Evolutionary conservation across 1,140 invertebrate species (phyloP).

Genomic region (Drosophila chauvacae): DNA sequence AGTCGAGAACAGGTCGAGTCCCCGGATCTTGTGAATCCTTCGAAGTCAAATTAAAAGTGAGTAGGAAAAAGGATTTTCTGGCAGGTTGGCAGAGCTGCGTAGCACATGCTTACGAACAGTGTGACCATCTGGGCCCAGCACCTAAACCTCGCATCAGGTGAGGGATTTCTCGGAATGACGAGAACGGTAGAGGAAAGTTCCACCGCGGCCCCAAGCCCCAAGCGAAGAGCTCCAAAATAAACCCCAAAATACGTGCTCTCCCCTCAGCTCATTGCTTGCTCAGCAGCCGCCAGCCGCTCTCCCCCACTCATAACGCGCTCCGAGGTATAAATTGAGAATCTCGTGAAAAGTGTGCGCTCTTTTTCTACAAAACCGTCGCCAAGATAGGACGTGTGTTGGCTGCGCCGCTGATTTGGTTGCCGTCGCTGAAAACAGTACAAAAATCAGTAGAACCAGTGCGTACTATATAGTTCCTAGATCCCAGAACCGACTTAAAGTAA

Average conservation of each 20-base stretch:
- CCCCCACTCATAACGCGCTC: background rate
- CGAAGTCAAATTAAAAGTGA: slow-evolving; percentile 24
- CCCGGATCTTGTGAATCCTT: slow-evolving; percentile 9
- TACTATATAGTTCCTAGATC: slow-evolving; percentile 24
- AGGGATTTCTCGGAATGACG: slow-evolving; percentile 11
- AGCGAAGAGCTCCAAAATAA: slow-evolving; percentile 36
- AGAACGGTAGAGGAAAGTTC: slow-evolving; percentile 40
- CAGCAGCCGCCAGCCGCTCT: slow-evolving; percentile 11
- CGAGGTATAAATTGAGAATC: slow-evolving; percentile 59
- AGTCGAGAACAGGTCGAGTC: slow-evolving; percentile 14
- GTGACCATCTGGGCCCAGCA: background rate
- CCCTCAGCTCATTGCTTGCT: background rate
- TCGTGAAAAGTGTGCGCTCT: slow-evolving; percentile 57
- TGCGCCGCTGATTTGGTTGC: slow-evolving; percentile 52
- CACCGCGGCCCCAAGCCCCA: slow-evolving; percentile 1
- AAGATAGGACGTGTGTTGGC: slow-evolving; percentile 65
- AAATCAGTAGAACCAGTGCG: slow-evolving; percentile 32
- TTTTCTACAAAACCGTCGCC: slow-evolving; percentile 66
- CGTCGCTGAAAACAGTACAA: slow-evolving; percentile 59
- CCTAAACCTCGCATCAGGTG: background rate
- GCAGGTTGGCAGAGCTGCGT: slow-evolving; percentile 45
- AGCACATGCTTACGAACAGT: background rate
- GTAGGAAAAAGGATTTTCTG: slow-evolving; percentile 17
- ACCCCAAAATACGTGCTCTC: slow-evolving; percentile 25
- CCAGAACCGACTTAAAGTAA: slow-evolving; percentile 2